These are phyloP conservation scores for Acipenser ruthenus DNA, from an alignment of 2,797 vertebrate genomes.

Conservation along the genomic window DNA sequence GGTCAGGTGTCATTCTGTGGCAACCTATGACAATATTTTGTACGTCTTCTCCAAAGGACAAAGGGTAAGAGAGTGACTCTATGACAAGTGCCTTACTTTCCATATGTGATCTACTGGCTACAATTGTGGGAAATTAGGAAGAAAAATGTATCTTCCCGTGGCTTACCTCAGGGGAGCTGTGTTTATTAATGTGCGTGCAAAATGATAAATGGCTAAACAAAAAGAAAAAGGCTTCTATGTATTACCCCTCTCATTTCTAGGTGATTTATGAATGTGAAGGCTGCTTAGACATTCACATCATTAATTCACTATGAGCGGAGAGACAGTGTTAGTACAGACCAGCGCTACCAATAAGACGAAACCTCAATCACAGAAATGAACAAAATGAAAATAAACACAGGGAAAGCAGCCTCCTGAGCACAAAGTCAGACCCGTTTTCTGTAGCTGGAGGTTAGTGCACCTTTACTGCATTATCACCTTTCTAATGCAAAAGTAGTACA, in stretches of 20 bases:
- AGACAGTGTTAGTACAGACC: conserved; percentile 55
- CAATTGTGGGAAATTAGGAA: conserved; percentile 65
- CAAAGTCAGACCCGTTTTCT: not conserved
- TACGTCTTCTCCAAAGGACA: not conserved
- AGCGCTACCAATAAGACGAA: conserved; percentile 39
- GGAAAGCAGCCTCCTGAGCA: not conserved
- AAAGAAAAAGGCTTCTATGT: conserved; percentile 69
- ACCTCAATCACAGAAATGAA: conserved; percentile 27
- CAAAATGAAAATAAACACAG: conserved; percentile 23
- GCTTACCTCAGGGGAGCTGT: conserved; percentile 81
- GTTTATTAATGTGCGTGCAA: conserved; percentile 91
- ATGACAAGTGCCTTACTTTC: conserved; percentile 45
- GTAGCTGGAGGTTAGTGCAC: not conserved
- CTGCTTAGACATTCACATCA: conserved; percentile 70
- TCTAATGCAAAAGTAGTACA: not conserved
- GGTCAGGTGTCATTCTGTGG: not conserved
- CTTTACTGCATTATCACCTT: not conserved
- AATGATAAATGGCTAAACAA: conserved; percentile 92
- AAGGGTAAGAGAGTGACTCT: conserved; percentile 24
- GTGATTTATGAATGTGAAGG: conserved; percentile 89
- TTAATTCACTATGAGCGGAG: conserved; percentile 74
- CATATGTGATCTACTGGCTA: conserved; percentile 57
- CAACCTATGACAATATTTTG: not conserved
- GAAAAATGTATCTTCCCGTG: conserved; percentile 67
- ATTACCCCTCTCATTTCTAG: conserved; percentile 80